A percentile compares a stretch with the other conserved stretches of the same genome.
Evolutionary conservation across 2,113 vertebrate genomes (phyloP).

Genomic region (Psittacus erithacus): DNA sequence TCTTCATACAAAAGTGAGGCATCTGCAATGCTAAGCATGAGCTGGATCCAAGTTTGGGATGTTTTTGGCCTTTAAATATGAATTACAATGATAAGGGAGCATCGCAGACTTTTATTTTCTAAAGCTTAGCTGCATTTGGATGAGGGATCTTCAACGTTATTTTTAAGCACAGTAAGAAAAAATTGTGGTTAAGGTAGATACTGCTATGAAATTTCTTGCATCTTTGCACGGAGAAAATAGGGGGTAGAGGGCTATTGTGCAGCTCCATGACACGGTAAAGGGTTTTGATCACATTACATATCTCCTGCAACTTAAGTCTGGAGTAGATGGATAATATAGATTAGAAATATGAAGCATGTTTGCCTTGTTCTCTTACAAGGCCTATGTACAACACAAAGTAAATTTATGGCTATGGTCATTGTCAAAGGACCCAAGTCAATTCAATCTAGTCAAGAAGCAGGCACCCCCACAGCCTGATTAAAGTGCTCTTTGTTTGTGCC

Average conservation of each 20-base stretch:
- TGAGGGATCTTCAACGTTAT: neutral
- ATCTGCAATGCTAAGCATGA: neutral
- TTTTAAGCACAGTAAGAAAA: neutral
- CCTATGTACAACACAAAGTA: neutral
- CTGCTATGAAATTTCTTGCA: neutral
- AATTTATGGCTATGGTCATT: neutral
- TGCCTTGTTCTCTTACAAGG: neutral
- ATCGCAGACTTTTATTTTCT: neutral
- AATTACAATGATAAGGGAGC: neutral
- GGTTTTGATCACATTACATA: neutral
- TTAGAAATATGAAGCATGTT: neutral
- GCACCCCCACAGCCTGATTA: neutral
- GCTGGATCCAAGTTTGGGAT: neutral
- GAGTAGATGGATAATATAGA: neutral
- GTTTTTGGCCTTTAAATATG: neutral
- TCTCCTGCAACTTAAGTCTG: rapidly evolving
- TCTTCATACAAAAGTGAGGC: neutral
- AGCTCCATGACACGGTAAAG: neutral
- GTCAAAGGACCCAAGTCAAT: neutral
- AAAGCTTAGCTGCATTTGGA: neutral
- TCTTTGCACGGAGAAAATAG: neutral
- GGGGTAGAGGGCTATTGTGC: rapidly evolving
- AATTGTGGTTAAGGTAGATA: neutral
- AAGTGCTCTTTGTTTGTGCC: neutral
- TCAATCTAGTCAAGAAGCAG: neutral